These are phyloP conservation scores for Percina caprodes DNA, from an alignment of 2,113 vertebrate genomes.

Conservation along the genomic window DNA sequence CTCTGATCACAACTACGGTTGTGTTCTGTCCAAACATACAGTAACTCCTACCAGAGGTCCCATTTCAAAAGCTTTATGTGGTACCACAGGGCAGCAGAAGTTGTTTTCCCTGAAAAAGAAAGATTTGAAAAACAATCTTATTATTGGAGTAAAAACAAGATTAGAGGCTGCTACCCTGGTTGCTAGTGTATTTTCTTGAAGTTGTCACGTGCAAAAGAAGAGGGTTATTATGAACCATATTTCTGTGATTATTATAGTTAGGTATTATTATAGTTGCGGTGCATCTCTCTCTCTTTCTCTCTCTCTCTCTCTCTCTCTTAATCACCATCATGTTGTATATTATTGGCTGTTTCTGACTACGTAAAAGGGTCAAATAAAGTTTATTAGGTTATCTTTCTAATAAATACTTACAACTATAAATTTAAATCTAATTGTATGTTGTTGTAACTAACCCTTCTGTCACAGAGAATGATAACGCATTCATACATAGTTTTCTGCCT, in stretches of 20 bases:
- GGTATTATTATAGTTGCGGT: too few relatives aligned
- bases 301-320: too few relatives aligned
- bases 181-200: background rate
- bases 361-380: background rate
- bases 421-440: background rate
- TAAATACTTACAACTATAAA: too few relatives aligned
- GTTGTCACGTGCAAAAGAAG: background rate
- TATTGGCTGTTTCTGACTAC: background rate
- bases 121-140: background rate
- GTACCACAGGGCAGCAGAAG: background rate
- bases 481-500: slow-evolving; percentile 10
- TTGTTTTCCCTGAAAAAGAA: background rate
- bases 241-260: too few relatives aligned
- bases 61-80: background rate
- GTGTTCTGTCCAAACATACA: background rate
- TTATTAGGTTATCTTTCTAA: background rate
- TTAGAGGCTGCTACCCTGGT: background rate
- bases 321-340: background rate
- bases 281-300: too few relatives aligned
- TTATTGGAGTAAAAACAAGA: background rate
- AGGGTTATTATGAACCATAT: too few relatives aligned
- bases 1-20: background rate
- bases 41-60: background rate
- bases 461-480: background rate
- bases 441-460: background rate